phyloP scores from a whole-genome alignment of 2,888 invertebrate genomes.

The Allygus modestus region DNA sequence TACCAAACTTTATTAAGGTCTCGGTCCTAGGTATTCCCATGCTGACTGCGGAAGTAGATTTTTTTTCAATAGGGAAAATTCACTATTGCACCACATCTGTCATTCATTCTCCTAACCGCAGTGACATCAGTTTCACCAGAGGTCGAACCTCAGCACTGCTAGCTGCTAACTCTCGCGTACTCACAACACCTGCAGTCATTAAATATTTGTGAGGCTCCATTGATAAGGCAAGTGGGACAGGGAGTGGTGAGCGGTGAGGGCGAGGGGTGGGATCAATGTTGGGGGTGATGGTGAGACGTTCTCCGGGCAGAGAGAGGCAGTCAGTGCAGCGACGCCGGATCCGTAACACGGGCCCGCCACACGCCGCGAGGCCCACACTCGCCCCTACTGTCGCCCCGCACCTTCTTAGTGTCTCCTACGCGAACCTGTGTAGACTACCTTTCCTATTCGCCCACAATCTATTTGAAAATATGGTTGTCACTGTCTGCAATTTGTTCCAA shows the following conservation, averaged over 20 bases:
- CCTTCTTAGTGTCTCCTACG: background rate
- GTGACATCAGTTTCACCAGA: too few species aligned
- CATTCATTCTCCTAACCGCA: too few species aligned
- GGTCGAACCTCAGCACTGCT: too few species aligned
- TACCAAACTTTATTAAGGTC: too few species aligned
- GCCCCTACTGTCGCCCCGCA: background rate
- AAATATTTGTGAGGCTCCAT: conserved; percentile 46
- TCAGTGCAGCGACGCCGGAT: conserved; percentile 33
- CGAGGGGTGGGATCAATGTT: background rate
- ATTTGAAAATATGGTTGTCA: background rate
- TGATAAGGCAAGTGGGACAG: conserved; percentile 52
- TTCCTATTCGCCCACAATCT: background rate
- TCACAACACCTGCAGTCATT: conserved; percentile 22
- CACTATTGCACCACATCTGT: too few species aligned
- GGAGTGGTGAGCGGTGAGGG: conserved; percentile 6
- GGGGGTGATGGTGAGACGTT: background rate
- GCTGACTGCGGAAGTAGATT: too few species aligned
- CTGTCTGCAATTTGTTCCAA: background rate
- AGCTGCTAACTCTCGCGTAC: too few species aligned
- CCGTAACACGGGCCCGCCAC: background rate
- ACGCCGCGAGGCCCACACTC: background rate
- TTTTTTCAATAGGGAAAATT: background rate
- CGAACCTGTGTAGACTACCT: background rate
- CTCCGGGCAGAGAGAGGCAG: conserved; percentile 35
- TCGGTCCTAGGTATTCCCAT: too few species aligned